Base-by-base conservation (phyloP, 2,113 vertebrate genomes). In the Clarias batrachus region DNA sequence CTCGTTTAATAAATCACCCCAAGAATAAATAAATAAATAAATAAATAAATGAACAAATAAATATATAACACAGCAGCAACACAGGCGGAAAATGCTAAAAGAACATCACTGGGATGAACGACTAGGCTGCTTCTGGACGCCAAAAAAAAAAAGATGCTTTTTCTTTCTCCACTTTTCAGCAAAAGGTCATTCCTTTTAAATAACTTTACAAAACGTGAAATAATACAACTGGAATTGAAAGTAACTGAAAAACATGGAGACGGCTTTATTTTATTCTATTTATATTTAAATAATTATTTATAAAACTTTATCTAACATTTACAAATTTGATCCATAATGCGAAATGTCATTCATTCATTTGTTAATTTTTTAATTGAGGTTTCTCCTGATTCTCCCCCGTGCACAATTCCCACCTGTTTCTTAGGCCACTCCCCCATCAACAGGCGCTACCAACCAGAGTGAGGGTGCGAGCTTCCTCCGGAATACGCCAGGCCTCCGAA, bases 1-100 rank as follows among this genome's bases (percentile, higher is more conserved):
- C 71, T 66, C 71, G 65, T 86, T 85, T 79, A 86, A 62, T 77
- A 77, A 87, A 83, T 68, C 48, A 81, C 65, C 4, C 33, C 68
- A 52, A 4, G 8, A 48, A 48, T 48, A 48, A 48, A 48, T 48
- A 48, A 48, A 48, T 8, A 48, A 48, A 48, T 7, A 33, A 33
- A 33, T 33, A n/a, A n/a, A n/a, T n/a, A n/a, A n/a, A n/a, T n/a
- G 41, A 7, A 48, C 4, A 48, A 48, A 48, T 48, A 48, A 48
- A 48, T 48, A 48, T 48, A 48, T 48, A 33, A 71, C 71, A 84
- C 27, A 27, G 14, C 63, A 57, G 70, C 37, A 41, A 25, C 19
- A 8, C 19, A 1, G 27, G 52, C 27, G 19, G 48, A 21, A 78
- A 52, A 9, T 79, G 52, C 48, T 41, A 52, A 19, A 57, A 30